phyloP scores from a whole-genome alignment of 1,140 invertebrate genomes.

The Tachypleus tridentatus region DNA sequence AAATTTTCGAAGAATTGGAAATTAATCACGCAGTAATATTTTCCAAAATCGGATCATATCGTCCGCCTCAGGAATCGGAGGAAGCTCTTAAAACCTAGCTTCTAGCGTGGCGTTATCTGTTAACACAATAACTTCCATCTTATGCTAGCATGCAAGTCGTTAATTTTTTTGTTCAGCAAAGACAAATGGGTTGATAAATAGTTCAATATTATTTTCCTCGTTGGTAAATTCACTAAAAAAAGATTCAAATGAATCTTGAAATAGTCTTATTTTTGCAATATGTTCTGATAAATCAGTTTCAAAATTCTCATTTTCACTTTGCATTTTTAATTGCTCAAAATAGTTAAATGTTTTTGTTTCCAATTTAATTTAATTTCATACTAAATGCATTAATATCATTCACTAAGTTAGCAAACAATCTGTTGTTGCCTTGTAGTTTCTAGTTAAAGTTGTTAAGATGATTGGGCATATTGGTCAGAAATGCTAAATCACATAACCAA shows the following conservation, averaged over 20 bases:
- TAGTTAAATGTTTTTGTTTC: not conserved
- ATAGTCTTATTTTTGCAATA: no score
- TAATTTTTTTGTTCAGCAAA: constrained; percentile 1
- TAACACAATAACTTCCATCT: constrained; percentile 1
- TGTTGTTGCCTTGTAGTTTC: no score
- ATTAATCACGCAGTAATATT: constrained; percentile 2
- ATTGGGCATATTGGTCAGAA: not conserved
- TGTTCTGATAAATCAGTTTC: constrained; percentile 3
- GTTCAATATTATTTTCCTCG: not conserved
- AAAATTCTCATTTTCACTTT: not conserved
- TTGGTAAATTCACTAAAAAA: constrained; percentile 1
- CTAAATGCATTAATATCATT: constrained; percentile 6
- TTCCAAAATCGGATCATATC: constrained; percentile 1
- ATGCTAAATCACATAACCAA: no score
- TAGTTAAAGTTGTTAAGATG: constrained; percentile 5
- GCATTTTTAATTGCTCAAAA: constrained; percentile 1
- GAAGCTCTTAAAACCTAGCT: not conserved
- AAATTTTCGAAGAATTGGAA: not conserved
- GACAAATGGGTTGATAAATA: constrained; percentile 2
- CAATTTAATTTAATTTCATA: constrained; percentile 3
- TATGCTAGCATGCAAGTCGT: not conserved
- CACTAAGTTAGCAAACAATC: no score
- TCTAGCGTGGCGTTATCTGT: not conserved
- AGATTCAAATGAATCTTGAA: not conserved
- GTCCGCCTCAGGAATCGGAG: not conserved